Base-by-base conservation (phyloP, 2,888 invertebrate genomes). In the Aleiodes alternator region DNA sequence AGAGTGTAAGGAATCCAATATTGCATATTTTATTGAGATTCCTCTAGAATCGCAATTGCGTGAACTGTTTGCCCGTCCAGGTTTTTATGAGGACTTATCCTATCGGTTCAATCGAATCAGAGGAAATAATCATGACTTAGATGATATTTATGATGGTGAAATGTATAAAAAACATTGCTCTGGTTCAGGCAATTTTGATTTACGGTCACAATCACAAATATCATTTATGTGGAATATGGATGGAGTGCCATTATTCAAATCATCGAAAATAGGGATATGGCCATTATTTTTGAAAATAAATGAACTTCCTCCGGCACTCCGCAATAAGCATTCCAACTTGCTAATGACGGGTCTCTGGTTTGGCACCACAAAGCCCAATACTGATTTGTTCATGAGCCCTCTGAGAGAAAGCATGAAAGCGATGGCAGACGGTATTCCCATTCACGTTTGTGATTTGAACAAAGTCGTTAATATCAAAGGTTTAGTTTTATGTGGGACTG, bases 281-380 rank as follows among this genome's bases (percentile, higher is more conserved):
- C 76, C 76, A 31, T 61, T 76, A 16, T 76, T 74, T 43, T 12
- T 68, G 9, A 59, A 59, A 34, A 23, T 78, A 8, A 74, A 76
- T 11, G 73, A 77, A 51, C 57, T 77, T 29, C 72, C 77, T 5
- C 75, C 75, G 1, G 72, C 72, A 38, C 43, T 69, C 11, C 31
- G 74, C 16, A 12, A 16, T 12, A 76, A 76, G 23, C 34, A 76
- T 23, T 14, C n/a, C 11, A 72, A 69, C 57, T 51, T 78, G n/a
- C 53, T 74, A 16, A 29, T 75, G 11, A 69, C 59, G 50, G 78
- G 72, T n/a, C 31, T 78, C 14, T 78, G 75, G 74, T 68, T 78
- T 5, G 72, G 61, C 14, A 53, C 68, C 6, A 50, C 9, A 8
- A 71, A 72, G 38, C 78, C 74, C n/a, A 57, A 74, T 23, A 69